phyloP scores from a whole-genome alignment of 2,113 vertebrate species.

The Oxygymnocypris stewartii region DNA sequence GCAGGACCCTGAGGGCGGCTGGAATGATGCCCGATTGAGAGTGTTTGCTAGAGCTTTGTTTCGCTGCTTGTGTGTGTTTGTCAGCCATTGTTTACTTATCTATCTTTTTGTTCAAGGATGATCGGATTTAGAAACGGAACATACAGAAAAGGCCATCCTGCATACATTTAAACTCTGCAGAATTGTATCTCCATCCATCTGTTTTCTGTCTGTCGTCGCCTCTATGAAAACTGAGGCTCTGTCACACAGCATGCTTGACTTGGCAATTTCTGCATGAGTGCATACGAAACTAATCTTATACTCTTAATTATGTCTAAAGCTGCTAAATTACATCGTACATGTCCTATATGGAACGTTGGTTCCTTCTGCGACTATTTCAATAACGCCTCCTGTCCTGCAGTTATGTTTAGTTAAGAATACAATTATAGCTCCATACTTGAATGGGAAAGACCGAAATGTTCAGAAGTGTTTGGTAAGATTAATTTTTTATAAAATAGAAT shows the following conservation, averaged over 20 bases:
- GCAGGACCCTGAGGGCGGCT: slow-evolving; percentile 34
- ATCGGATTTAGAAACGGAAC: neutral
- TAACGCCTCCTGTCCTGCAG: neutral
- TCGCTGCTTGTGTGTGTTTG: slow-evolving; percentile 20
- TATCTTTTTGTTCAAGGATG: neutral
- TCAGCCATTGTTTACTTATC: slow-evolving; percentile 7
- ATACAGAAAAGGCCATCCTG: neutral
- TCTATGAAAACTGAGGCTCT: neutral
- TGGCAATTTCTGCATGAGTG: neutral
- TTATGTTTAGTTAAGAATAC: neutral
- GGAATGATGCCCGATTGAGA: slow-evolving; percentile 32
- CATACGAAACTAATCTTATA: neutral
- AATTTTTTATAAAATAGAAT: too few relatives aligned
- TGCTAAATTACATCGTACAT: neutral
- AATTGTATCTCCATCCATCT: neutral
- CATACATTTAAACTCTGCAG: neutral
- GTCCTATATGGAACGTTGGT: neutral
- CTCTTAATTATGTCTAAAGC: neutral
- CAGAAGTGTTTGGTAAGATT: neutral
- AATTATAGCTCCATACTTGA: neutral
- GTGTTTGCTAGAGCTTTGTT: slow-evolving; percentile 19
- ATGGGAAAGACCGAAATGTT: neutral
- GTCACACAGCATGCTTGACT: neutral
- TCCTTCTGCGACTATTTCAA: neutral
- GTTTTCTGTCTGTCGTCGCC: neutral